Evolutionary conservation across 1,140 invertebrate species (phyloP), one percentile per base, ranked within the genome.

Genomic region (Drosophila biarmipes): DNA sequence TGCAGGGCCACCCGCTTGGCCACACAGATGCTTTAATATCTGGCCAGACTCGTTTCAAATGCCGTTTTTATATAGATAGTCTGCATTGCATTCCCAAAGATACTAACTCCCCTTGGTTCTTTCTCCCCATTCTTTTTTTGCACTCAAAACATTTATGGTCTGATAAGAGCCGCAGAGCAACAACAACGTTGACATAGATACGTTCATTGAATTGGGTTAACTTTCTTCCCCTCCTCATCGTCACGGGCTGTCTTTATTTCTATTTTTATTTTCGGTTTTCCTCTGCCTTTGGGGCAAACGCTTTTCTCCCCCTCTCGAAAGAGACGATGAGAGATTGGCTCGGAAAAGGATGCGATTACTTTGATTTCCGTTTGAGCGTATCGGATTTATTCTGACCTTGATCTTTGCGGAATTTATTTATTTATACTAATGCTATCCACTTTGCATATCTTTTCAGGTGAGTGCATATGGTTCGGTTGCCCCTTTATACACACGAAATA

Each of bases 41-140:
- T 72, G 40, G 58, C 42, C 75, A 63, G 74, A 78, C 75, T 78
- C 59, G 75, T 78, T 78, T 77, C 43, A 63, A 73, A 76, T 77
- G 35, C 38, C 54, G 24, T 35, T 56, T 77, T 71, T 71, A 48
- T 75, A 76, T 76, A 76, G 59, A 69, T 61, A 48, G 62, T 61
- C 46, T 53, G 35, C 61, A 51, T 21, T 57, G 51, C 43, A 49
- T 58, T 72, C 35, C 29, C 12, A 69, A 51, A 49, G 53, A 55
- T 54, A 67, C 53, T 12, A 45, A 35, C 54, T 49, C 37, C 40
- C 21, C 27, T 19, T 17, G 8, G 2, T n/a, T 7, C n/a, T 12
- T n/a, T 37, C n/a, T 15, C 7, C 10, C 15, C 8, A 8, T 43
- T 3, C 27, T 46, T 61, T 74, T 45, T 69, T 69, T 69, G 12